Conservation (phyloP, 2,113 vertebrate species). For the Burhinus bistriatus region DNA sequence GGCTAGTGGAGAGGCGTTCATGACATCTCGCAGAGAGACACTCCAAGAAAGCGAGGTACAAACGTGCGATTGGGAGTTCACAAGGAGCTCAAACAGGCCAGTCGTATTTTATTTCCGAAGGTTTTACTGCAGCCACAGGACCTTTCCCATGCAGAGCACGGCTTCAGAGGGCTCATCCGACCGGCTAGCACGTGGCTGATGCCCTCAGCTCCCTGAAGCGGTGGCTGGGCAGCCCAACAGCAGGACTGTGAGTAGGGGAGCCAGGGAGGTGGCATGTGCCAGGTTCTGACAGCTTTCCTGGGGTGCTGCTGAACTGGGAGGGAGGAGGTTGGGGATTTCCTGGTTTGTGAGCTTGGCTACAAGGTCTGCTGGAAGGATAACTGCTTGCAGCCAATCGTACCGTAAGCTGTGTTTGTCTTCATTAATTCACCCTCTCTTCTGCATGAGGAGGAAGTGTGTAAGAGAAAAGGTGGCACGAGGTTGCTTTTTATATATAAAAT, state of each 20-base stretch:
- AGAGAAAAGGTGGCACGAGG: background rate
- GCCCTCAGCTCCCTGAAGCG: rapidly evolving
- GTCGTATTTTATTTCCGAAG: rapidly evolving
- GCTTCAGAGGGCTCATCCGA: background rate
- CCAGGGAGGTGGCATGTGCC: rapidly evolving
- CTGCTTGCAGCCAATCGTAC: background rate
- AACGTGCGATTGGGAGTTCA: background rate
- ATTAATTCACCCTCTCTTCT: background rate
- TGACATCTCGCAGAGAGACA: rapidly evolving
- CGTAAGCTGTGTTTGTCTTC: background rate
- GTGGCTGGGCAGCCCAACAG: rapidly evolving
- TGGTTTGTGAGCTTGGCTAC: background rate
- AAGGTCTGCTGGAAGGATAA: background rate
- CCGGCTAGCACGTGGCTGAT: background rate
- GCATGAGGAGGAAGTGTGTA: background rate
- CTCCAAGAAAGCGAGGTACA: background rate
- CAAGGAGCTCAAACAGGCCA: background rate
- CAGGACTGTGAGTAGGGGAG: background rate
- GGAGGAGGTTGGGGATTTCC: background rate
- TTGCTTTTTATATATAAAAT: background rate
- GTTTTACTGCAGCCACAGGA: rapidly evolving
- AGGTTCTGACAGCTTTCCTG: background rate
- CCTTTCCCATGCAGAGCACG: background rate
- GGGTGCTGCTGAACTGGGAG: background rate
- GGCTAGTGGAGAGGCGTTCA: rapidly evolving